These are phyloP conservation scores for Sturmia bella DNA, from an alignment of 2,888 invertebrate species.

Conservation along the genomic window DNA sequence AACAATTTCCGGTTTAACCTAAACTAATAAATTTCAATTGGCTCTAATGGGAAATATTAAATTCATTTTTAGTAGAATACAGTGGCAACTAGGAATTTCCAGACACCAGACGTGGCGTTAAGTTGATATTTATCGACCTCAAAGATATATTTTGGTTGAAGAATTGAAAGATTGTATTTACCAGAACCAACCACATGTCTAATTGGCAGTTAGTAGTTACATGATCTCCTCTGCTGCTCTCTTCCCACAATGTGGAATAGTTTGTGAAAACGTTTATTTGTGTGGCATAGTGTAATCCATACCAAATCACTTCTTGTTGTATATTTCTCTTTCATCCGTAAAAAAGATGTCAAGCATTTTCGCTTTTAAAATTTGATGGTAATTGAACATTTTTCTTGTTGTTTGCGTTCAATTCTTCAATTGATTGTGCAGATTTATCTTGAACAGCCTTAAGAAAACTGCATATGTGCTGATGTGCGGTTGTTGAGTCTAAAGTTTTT, in stretches of 20 bases:
- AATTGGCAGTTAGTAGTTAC: too few species aligned
- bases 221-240: background rate
- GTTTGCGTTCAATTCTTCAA: slow-evolving; percentile 33
- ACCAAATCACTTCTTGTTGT: slow-evolving; percentile 25
- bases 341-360: slow-evolving; percentile 63
- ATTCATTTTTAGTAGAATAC: too few species aligned
- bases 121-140: too few species aligned
- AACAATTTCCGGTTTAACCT: too few species aligned
- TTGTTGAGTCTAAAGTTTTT: background rate
- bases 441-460: background rate
- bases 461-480: background rate
- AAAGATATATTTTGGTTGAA: too few species aligned
- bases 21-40: too few species aligned
- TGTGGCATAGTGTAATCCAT: slow-evolving; percentile 1
- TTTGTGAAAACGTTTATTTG: background rate
- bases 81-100: too few species aligned
- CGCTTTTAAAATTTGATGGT: slow-evolving; percentile 65
- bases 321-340: slow-evolving; percentile 2
- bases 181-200: too few species aligned
- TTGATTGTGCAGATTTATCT: slow-evolving; percentile 46
- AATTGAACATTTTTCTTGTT: slow-evolving; percentile 59
- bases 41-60: too few species aligned
- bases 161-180: too few species aligned
- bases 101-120: too few species aligned
- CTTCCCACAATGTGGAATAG: background rate